Percentiles rank a stretch among this genome's conserved stretches.
phyloP scores from a whole-genome alignment of 2,113 vertebrate species.

The Mugil cephalus region DNA sequence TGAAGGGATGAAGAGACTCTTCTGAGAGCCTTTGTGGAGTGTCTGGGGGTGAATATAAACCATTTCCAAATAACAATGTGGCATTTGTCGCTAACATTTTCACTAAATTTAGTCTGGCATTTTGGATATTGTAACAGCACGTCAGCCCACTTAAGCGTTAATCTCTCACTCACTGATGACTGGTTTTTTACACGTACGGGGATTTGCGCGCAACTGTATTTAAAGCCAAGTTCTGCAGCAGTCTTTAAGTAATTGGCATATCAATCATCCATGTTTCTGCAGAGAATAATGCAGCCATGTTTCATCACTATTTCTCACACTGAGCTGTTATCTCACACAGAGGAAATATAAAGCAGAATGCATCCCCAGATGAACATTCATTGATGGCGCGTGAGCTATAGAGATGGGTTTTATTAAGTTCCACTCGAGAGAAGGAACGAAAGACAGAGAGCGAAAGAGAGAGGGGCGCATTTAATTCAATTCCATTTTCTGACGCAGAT shows the following conservation, averaged over 20 bases:
- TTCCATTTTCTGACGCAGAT: conserved; percentile 57
- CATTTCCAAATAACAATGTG: conserved; percentile 32
- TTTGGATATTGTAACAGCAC: conserved; percentile 18
- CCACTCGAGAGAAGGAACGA: conserved; percentile 41
- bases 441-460: neutral
- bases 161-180: conserved; percentile 21
- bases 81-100: conserved; percentile 33
- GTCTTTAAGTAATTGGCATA: conserved; percentile 52
- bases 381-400: conserved; percentile 47
- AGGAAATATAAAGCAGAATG: conserved; percentile 68
- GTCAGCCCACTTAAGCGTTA: conserved; percentile 6
- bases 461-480: conserved; percentile 64
- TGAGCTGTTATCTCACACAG: conserved; percentile 61
- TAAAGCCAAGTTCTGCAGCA: conserved; percentile 25
- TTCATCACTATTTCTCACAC: conserved; percentile 48
- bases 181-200: conserved; percentile 13
- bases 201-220: conserved; percentile 27
- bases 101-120: conserved; percentile 10
- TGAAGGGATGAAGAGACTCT: conserved; percentile 8
- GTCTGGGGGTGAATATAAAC: conserved; percentile 25
- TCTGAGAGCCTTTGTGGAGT: conserved; percentile 38
- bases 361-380: conserved; percentile 53
- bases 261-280: conserved; percentile 50
- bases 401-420: conserved; percentile 73
- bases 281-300: conserved; percentile 48